These are phyloP conservation scores for Cantharis rustica DNA, from an alignment of 2,888 invertebrate species.

Conservation along the genomic window DNA sequence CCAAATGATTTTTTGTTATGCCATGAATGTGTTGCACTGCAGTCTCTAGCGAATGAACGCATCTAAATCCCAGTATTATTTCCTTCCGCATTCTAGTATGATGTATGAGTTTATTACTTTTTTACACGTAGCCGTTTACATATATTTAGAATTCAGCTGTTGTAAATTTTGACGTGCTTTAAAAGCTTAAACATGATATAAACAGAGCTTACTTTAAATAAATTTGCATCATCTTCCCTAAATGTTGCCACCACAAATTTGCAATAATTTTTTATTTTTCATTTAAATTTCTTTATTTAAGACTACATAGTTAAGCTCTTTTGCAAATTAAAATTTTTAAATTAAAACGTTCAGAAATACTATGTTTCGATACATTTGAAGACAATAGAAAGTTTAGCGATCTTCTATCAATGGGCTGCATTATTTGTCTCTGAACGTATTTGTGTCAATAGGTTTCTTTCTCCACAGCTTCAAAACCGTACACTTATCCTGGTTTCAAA, in stretches of 20 bases:
- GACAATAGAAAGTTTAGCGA: neutral
- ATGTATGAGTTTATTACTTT: conserved; percentile 27
- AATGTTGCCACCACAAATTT: conserved; percentile 1
- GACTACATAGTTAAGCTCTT: neutral
- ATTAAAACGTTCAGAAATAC: neutral
- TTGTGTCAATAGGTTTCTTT: neutral
- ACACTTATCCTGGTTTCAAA: neutral
- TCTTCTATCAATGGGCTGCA: neutral
- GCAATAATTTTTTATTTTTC: conserved; percentile 18
- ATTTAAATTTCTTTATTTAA: neutral
- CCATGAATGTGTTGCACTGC: conserved; percentile 9
- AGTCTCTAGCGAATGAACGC: conserved; percentile 14
- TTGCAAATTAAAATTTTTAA: neutral
- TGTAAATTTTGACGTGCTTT: conserved; percentile 15
- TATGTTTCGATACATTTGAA: neutral
- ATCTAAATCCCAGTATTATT: conserved; percentile 20
- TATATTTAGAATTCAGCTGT: conserved; percentile 18
- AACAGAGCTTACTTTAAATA: conserved; percentile 9
- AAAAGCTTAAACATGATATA: conserved; percentile 18
- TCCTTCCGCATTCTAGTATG: conserved; percentile 23
- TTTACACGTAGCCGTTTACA: conserved; percentile 20
- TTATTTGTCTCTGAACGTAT: neutral
- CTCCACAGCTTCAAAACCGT: neutral
- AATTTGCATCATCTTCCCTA: neutral
- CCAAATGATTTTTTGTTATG: conserved; percentile 14